These are phyloP conservation scores for Macrocentrus cingulum DNA, from an alignment of 1,140 invertebrate genomes.

Conservation along the genomic window DNA sequence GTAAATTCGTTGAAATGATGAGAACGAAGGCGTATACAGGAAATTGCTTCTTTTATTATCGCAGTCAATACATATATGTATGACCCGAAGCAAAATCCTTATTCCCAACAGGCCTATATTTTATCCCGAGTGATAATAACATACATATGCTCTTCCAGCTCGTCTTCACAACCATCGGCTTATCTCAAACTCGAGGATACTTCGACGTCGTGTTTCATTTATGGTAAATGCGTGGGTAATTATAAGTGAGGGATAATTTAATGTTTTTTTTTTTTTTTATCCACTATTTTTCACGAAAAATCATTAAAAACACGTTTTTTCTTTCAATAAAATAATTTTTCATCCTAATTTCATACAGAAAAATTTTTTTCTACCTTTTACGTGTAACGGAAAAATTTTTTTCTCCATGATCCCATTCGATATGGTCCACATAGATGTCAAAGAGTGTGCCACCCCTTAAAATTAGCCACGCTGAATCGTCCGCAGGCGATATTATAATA, in stretches of 20 bases:
- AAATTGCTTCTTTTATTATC: slow-evolving; percentile 28
- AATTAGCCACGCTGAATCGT: slow-evolving; percentile 34
- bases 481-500: slow-evolving; percentile 6
- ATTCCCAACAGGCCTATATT: slow-evolving; percentile 14
- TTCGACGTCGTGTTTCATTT: slow-evolving; percentile 30
- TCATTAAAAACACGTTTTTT: too few species aligned
- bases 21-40: slow-evolving; percentile 4
- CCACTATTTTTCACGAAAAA: background rate
- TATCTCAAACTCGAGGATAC: slow-evolving; percentile 18
- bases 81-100: slow-evolving; percentile 3
- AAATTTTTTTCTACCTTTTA: too few species aligned
- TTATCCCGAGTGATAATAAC: slow-evolving; percentile 32
- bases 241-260: slow-evolving; percentile 35
- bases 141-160: slow-evolving; percentile 10
- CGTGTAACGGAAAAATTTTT: too few species aligned
- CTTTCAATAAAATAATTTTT: slow-evolving; percentile 5
- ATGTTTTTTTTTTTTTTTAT: slow-evolving; percentile 12
- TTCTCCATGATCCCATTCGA: slow-evolving; percentile 44
- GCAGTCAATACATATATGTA: slow-evolving; percentile 16
- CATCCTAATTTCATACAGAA: background rate
- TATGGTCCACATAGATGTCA: slow-evolving; percentile 41
- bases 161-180: background rate
- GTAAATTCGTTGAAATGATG: slow-evolving; percentile 11
- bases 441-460: slow-evolving; percentile 22
- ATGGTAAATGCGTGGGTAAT: slow-evolving; percentile 32